phyloP scores from a whole-genome alignment of 2,113 vertebrate genomes.

The Micronycteris hirsuta region DNA sequence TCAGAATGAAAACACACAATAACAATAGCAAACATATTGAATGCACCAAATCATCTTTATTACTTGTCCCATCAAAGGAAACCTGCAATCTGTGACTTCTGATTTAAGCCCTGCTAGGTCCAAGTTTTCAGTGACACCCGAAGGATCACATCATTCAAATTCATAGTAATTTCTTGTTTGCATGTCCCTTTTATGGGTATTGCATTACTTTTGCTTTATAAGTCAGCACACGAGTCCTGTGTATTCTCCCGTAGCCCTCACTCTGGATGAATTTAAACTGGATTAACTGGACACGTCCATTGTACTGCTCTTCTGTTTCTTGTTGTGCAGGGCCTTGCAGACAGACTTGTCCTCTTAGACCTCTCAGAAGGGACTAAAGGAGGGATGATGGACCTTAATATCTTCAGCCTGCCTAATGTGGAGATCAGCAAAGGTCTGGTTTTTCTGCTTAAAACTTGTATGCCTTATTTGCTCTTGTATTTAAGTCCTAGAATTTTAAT shows the following conservation, averaged over 20 bases:
- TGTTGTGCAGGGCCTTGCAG: slow-evolving; percentile 84
- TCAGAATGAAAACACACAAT: neutral
- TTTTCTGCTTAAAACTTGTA: slow-evolving; percentile 32
- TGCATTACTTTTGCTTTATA: neutral
- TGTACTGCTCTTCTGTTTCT: neutral
- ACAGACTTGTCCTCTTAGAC: slow-evolving; percentile 91
- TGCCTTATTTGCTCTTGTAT: neutral
- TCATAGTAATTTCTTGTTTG: neutral
- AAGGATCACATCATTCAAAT: neutral
- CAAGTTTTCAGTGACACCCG: neutral
- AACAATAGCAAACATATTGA: neutral
- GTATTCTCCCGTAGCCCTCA: neutral
- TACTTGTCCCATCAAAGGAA: neutral
- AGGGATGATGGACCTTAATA: slow-evolving; percentile 91
- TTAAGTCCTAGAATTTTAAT: slow-evolving; percentile 11
- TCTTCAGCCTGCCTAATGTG: slow-evolving; percentile 91
- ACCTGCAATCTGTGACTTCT: neutral
- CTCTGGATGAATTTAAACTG: neutral
- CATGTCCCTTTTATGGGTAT: neutral
- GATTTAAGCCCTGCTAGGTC: neutral
- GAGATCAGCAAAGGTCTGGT: slow-evolving; percentile 90
- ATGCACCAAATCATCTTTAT: neutral
- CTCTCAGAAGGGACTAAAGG: slow-evolving; percentile 90
- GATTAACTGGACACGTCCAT: neutral
- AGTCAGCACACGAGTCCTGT: neutral